phyloP scores from a whole-genome alignment of 2,888 invertebrate species.

The Gonocerus acuteangulatus region DNA sequence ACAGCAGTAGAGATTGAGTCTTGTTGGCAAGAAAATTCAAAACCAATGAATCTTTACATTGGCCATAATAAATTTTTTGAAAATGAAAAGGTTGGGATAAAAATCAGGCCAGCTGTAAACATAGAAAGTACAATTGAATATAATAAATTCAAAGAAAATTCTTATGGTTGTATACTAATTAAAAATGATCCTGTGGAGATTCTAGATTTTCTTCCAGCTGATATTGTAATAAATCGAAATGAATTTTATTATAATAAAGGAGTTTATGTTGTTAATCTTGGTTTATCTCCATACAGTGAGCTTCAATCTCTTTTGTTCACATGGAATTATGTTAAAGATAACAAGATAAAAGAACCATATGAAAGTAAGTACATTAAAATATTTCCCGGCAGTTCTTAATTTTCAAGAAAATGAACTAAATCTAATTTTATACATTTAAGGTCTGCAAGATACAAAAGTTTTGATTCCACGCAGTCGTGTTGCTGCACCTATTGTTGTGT shows the following conservation, averaged over 20 bases:
- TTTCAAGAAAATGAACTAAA: neutral
- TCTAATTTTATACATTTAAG: slow-evolving; percentile 22
- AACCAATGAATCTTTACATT: slow-evolving; percentile 59
- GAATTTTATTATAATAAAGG: slow-evolving; percentile 84
- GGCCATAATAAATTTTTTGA: slow-evolving; percentile 69
- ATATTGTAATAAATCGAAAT: slow-evolving; percentile 72
- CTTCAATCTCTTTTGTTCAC: slow-evolving; percentile 73
- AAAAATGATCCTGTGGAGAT: slow-evolving; percentile 56
- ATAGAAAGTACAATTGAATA: slow-evolving; percentile 70
- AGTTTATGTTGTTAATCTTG: slow-evolving; percentile 76
- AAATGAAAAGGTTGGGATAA: slow-evolving; percentile 63
- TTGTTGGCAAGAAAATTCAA: slow-evolving; percentile 62
- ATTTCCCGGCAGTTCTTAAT: neutral
- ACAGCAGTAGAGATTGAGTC: slow-evolving; percentile 75
- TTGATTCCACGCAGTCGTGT: slow-evolving; percentile 85
- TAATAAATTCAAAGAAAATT: slow-evolving; percentile 78
- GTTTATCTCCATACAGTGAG: slow-evolving; percentile 78
- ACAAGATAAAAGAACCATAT: slow-evolving; percentile 79
- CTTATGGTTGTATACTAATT: slow-evolving; percentile 74
- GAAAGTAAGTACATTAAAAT: slow-evolving; percentile 44
- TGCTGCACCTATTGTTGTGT: slow-evolving; percentile 84
- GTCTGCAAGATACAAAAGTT: slow-evolving; percentile 55
- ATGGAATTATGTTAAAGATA: slow-evolving; percentile 77
- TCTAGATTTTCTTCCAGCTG: slow-evolving; percentile 51
- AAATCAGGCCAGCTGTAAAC: slow-evolving; percentile 75